Conservation (phyloP, 2,888 invertebrate species). For the Trissolcus brochymenae region DNA sequence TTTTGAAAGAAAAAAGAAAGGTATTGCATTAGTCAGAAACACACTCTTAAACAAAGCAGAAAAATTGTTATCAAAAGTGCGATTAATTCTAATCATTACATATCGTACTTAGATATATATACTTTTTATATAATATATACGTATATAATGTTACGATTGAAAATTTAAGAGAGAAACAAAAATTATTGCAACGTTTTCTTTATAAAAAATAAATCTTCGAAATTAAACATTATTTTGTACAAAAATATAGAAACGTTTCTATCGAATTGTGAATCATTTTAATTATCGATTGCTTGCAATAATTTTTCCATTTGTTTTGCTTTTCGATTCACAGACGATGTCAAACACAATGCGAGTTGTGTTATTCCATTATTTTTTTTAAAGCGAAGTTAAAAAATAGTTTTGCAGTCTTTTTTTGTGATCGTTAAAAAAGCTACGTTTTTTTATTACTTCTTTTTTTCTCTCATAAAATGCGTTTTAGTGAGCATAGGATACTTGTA, state of each 20-base stretch:
- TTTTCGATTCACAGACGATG: conserved; percentile 8
- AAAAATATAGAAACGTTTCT: conserved; percentile 31
- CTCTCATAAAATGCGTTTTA: conserved; percentile 36
- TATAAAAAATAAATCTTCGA: conserved; percentile 30
- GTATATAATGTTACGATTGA: conserved; percentile 18
- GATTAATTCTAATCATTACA: conserved; percentile 24
- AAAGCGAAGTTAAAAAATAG: conserved; percentile 26
- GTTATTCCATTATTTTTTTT: background rate
- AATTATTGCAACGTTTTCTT: conserved; percentile 21
- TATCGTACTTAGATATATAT: conserved; percentile 17
- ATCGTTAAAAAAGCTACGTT: conserved; percentile 34
- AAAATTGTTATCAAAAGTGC: conserved; percentile 41
- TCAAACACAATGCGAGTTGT: conserved; percentile 11
- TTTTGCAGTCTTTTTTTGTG: conserved; percentile 38
- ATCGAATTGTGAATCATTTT: conserved; percentile 16
- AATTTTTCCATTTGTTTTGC: conserved; percentile 23
- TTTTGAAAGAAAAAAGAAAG: conserved; percentile 11
- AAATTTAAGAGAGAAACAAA: conserved; percentile 13
- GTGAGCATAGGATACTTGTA: conserved; percentile 47
- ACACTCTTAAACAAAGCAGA: conserved; percentile 28
- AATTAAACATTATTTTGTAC: conserved; percentile 25
- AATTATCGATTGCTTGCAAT: conserved; percentile 20
- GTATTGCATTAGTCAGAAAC: conserved; percentile 35
- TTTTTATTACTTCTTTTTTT: conserved; percentile 4
- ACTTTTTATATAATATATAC: conserved; percentile 12